Percentiles rank a stretch among this genome's conserved stretches.
Conservation (phyloP, 2,888 invertebrate species). For the Cyrtodaria siliqua region DNA sequence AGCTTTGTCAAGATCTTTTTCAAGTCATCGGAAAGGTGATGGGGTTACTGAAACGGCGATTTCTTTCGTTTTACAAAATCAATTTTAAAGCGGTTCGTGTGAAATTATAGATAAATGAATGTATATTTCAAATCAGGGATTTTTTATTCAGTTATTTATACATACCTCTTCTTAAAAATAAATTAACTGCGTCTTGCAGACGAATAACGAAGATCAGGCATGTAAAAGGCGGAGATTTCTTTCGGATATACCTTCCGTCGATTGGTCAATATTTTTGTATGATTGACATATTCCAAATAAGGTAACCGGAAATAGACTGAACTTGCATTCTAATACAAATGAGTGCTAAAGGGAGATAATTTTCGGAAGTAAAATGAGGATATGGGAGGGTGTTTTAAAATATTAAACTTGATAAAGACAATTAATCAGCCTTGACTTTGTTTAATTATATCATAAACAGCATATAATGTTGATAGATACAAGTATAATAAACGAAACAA, state of each 20-base stretch:
- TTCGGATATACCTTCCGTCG: constrained; percentile 10
- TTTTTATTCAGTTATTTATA: background rate
- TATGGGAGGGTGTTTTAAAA: too few species aligned
- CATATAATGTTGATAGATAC: too few species aligned
- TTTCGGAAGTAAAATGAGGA: too few species aligned
- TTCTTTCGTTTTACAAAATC: constrained; percentile 7
- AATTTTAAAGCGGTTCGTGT: background rate
- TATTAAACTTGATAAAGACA: too few species aligned
- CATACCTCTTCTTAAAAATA: background rate
- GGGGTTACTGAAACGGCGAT: constrained; percentile 21
- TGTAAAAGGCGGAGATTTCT: constrained; percentile 50
- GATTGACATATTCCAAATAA: constrained; percentile 44
- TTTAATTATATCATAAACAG: too few species aligned
- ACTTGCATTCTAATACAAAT: background rate
- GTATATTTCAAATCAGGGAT: too few species aligned
- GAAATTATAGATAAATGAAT: constrained; percentile 9
- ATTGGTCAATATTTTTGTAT: constrained; percentile 36
- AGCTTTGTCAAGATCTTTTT: constrained; percentile 49
- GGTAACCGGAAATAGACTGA: constrained; percentile 6
- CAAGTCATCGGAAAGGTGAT: constrained; percentile 32
- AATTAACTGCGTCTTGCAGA: constrained; percentile 29
- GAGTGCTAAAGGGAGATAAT: background rate
- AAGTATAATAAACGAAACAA: too few species aligned
- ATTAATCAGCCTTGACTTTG: too few species aligned
- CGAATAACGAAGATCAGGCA: constrained; percentile 49